phyloP scores from a whole-genome alignment of 2,113 vertebrate species.

The Neodon shergylaensis region DNA sequence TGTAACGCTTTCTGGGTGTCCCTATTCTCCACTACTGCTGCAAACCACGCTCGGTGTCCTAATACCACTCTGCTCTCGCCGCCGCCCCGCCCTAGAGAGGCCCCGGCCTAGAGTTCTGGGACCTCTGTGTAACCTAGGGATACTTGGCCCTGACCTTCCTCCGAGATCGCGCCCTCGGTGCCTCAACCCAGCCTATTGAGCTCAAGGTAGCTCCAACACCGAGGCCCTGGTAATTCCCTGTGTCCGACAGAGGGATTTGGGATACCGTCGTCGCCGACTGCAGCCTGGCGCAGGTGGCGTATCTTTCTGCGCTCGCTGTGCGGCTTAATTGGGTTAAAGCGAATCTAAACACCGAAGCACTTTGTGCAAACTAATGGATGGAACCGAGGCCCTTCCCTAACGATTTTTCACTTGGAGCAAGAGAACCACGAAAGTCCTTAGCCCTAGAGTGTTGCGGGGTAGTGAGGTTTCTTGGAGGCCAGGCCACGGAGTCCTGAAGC shows the following conservation, averaged over 20 bases:
- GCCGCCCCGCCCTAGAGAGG: neutral
- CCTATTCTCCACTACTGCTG: neutral
- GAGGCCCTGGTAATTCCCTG: neutral
- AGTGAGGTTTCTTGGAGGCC: conserved; percentile 37
- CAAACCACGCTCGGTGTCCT: neutral
- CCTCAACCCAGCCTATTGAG: neutral
- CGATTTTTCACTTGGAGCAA: conserved; percentile 66
- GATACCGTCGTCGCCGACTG: neutral
- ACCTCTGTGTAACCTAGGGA: neutral
- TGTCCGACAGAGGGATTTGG: neutral
- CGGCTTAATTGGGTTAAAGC: conserved; percentile 78
- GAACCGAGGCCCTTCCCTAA: conserved; percentile 67
- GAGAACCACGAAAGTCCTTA: conserved; percentile 46
- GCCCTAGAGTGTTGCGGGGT: conserved; percentile 3
- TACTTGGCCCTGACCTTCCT: neutral
- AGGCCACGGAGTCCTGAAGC: neutral
- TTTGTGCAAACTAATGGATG: conserved; percentile 76
- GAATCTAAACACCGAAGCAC: conserved; percentile 71
- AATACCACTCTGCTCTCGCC: neutral
- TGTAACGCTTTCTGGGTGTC: neutral
- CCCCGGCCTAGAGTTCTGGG: neutral
- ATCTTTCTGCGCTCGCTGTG: conserved; percentile 66
- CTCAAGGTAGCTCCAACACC: neutral
- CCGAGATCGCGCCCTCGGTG: neutral
- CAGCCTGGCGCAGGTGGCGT: conserved; percentile 78